Evolutionary conservation across 2,888 invertebrate species (phyloP).

Genomic region (Teleogryllus oceanicus): DNA sequence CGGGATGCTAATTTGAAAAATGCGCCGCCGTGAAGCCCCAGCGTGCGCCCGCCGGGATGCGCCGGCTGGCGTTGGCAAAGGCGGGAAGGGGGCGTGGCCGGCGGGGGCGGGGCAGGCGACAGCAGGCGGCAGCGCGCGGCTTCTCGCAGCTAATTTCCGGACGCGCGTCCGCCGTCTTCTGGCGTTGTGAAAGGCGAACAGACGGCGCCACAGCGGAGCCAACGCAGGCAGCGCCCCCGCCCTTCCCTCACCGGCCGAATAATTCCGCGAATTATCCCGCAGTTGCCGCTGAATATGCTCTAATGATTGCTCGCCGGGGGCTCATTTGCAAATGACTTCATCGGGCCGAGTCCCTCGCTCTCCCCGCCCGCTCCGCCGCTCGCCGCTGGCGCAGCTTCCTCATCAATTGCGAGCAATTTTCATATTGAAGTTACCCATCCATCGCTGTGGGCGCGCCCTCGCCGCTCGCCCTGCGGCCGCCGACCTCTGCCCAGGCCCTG

Average conservation of each 20-base stretch:
- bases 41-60: background rate
- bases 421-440: slow-evolving; percentile 38
- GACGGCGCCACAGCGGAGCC: background rate
- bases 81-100: background rate
- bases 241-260: slow-evolving; percentile 41
- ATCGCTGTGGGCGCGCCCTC: slow-evolving; percentile 25
- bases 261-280: slow-evolving; percentile 48
- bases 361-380: slow-evolving; percentile 26
- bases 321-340: slow-evolving; percentile 39
- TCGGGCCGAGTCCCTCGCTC: slow-evolving; percentile 31
- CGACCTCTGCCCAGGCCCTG: too few relatives aligned
- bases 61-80: background rate
- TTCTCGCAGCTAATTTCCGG: background rate
- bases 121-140: background rate
- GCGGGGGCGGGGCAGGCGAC: background rate
- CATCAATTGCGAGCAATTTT: slow-evolving; percentile 39
- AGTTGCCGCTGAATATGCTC: slow-evolving; percentile 48
- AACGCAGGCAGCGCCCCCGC: background rate
- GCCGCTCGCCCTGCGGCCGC: slow-evolving; percentile 4
- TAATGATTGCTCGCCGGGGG: slow-evolving; percentile 32
- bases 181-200: background rate
- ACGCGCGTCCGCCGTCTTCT: background rate
- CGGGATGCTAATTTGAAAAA: background rate
- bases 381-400: slow-evolving; percentile 31
- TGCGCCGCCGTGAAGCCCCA: background rate